Percentiles rank a stretch among this genome's conserved stretches.
phyloP scores from a whole-genome alignment of 2,888 invertebrate species.

The Julus scandinavius region DNA sequence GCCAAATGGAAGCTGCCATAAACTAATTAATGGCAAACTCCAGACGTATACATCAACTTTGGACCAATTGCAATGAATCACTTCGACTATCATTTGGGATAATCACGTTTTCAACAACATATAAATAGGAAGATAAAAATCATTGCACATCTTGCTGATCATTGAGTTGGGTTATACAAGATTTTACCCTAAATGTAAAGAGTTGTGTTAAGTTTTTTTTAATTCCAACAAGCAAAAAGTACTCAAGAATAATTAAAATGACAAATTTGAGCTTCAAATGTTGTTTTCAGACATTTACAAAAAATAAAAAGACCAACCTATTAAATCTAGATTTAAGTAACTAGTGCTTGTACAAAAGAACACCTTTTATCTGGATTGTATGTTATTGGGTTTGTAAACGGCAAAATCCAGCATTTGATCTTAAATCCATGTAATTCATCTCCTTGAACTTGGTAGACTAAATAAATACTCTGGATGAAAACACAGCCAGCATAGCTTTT shows the following conservation, averaged over 20 bases:
- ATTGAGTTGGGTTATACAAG: too few species aligned
- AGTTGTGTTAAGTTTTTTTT: too few species aligned
- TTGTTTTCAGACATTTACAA: too few species aligned
- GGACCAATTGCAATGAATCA: conserved; percentile 6
- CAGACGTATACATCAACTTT: neutral
- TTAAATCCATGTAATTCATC: neutral
- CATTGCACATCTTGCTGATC: too few species aligned
- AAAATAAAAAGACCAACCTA: neutral
- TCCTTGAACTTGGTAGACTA: neutral
- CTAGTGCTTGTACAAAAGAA: neutral
- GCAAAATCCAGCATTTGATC: too few species aligned
- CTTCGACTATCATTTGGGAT: neutral
- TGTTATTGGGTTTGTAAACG: too few species aligned
- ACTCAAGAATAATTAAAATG: too few species aligned
- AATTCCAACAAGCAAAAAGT: too few species aligned
- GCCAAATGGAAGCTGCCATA: neutral
- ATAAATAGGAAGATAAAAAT: too few species aligned
- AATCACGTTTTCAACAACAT: too few species aligned
- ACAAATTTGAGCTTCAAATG: too few species aligned
- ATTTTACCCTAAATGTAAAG: too few species aligned
- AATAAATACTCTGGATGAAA: neutral
- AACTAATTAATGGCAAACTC: neutral
- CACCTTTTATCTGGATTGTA: neutral
- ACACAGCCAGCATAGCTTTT: neutral
- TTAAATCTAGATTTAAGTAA: neutral